Conservation (phyloP, 2,797 vertebrate species). For the Pseudomugil gertrudae region DNA sequence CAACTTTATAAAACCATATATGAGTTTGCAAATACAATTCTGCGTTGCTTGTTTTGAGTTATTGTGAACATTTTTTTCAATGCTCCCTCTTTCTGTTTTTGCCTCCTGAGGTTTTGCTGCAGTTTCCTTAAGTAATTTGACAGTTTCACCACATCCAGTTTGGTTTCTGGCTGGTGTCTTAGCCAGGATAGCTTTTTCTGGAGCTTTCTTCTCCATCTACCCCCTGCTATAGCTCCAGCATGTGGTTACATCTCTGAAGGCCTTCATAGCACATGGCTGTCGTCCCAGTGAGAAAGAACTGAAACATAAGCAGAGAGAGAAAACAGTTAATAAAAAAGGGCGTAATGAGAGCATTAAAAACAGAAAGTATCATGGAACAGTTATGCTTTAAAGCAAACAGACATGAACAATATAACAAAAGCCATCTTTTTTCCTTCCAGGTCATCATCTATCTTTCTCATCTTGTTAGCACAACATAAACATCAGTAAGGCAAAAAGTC, state of each 20-base stretch:
- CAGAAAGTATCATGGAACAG: slow-evolving; percentile 26
- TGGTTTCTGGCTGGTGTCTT: slow-evolving; percentile 82
- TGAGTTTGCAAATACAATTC: slow-evolving; percentile 43
- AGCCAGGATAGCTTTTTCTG: slow-evolving; percentile 80
- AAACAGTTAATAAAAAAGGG: slow-evolving; percentile 19
- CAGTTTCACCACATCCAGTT: slow-evolving; percentile 87
- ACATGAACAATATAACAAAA: slow-evolving; percentile 31
- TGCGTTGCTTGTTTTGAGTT: slow-evolving; percentile 59
- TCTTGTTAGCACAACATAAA: slow-evolving; percentile 48
- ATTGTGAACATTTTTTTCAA: slow-evolving; percentile 37
- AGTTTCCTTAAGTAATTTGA: slow-evolving; percentile 86
- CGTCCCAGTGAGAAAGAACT: slow-evolving; percentile 67
- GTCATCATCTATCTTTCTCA: slow-evolving; percentile 22
- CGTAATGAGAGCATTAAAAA: slow-evolving; percentile 14
- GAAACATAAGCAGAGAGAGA: slow-evolving; percentile 33
- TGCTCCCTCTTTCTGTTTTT: slow-evolving; percentile 45
- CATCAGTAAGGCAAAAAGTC: slow-evolving; percentile 49
- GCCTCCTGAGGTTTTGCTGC: slow-evolving; percentile 80
- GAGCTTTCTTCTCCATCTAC: slow-evolving; percentile 75
- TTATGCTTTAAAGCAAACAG: slow-evolving; percentile 26
- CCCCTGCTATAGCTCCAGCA: slow-evolving; percentile 79
- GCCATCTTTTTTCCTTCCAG: slow-evolving; percentile 26
- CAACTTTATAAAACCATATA: slow-evolving; percentile 30
- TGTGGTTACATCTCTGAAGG: slow-evolving; percentile 79
- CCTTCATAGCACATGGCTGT: slow-evolving; percentile 80